Percentiles rank a stretch among this genome's conserved stretches.
Evolutionary conservation across 2,797 vertebrate genomes (phyloP).

Genomic region (Tragopan temminckii): DNA sequence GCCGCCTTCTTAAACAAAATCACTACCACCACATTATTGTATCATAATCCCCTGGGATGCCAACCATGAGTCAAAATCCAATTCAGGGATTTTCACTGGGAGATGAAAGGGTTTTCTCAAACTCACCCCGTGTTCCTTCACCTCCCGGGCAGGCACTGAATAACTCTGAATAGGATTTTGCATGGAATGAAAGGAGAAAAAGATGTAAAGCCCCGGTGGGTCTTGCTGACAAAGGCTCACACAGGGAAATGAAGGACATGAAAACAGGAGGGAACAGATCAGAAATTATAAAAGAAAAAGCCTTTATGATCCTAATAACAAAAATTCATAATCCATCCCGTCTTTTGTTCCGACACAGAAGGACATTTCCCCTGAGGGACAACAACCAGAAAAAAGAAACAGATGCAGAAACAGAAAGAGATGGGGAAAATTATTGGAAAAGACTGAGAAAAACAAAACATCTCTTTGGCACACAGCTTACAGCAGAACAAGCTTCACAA

Average conservation of each 20-base stretch:
- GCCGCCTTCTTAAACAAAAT: slow-evolving; percentile 16
- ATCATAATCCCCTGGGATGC: neutral
- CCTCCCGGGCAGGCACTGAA: slow-evolving; percentile 19
- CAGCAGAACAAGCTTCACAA: neutral
- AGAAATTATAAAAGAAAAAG: slow-evolving; percentile 7
- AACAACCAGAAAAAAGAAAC: neutral
- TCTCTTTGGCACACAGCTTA: neutral
- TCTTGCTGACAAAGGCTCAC: neutral
- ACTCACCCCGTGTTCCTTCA: neutral
- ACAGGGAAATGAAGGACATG: neutral
- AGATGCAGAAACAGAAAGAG: neutral
- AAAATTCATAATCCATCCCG: slow-evolving; percentile 19
- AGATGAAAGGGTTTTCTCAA: slow-evolving; percentile 42
- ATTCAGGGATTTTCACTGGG: slow-evolving; percentile 13
- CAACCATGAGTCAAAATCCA: slow-evolving; percentile 19
- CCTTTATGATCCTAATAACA: slow-evolving; percentile 22
- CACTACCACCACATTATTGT: neutral
- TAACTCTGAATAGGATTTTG: slow-evolving; percentile 41
- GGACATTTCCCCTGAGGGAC: neutral
- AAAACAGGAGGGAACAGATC: neutral
- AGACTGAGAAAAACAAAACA: neutral
- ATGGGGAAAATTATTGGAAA: neutral
- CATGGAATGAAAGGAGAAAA: slow-evolving; percentile 29
- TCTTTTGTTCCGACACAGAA: slow-evolving; percentile 32
- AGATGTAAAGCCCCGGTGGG: neutral